Conservation (phyloP, 2,888 invertebrate species). For the Glyphotaelius pellucidus region DNA sequence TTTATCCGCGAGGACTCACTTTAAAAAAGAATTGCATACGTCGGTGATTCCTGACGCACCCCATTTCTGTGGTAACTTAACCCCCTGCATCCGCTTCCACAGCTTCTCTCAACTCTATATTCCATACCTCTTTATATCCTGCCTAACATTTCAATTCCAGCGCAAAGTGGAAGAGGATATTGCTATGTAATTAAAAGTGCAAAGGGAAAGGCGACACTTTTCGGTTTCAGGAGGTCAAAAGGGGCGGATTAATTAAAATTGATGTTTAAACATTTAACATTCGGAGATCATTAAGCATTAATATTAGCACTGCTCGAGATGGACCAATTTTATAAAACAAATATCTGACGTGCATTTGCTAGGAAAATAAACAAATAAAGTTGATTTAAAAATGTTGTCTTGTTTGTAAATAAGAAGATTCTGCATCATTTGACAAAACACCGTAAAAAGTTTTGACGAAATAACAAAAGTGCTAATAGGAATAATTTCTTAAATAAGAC, state of each 20-base stretch:
- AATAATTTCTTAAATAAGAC: too few species aligned
- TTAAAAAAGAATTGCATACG: not conserved
- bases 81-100: not conserved
- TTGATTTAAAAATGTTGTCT: too few species aligned
- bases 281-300: too few species aligned
- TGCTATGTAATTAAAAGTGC: conserved; percentile 62
- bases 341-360: too few species aligned
- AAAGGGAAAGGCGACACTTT: conserved; percentile 52
- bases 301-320: too few species aligned
- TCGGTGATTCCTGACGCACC: not conserved
- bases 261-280: too few species aligned
- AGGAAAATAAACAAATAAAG: too few species aligned
- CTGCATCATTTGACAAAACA: too few species aligned
- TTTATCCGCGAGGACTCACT: not conserved
- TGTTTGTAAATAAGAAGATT: too few species aligned
- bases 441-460: too few species aligned
- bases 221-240: not conserved
- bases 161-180: conserved; percentile 62
- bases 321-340: too few species aligned
- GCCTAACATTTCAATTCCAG: conserved; percentile 60
- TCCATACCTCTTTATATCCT: not conserved
- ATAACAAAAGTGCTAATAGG: too few species aligned
- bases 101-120: not conserved
- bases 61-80: not conserved
- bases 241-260: not conserved